Conservation (phyloP, 1,140 invertebrate species). For the Hyposmocoma kahamanoa region DNA sequence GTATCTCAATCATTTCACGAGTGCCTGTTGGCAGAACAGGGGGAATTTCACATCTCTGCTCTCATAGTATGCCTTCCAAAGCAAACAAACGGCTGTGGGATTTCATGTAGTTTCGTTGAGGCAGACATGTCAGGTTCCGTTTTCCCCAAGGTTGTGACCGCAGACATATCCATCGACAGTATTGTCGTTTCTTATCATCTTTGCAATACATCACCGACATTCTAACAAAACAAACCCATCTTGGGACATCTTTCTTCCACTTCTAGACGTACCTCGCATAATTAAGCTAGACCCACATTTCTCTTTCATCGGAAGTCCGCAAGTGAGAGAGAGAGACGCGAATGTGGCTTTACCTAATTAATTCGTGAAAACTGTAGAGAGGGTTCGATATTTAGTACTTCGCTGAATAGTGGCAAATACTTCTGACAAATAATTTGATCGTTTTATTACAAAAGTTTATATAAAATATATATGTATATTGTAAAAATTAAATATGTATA, state of each 20-base stretch:
- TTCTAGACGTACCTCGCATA: no score
- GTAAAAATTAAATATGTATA: slow-evolving; percentile 52
- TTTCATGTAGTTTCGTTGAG: slow-evolving; percentile 1
- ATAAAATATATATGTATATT: slow-evolving; percentile 43
- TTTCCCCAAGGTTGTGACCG: slow-evolving; percentile 58
- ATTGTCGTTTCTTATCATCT: slow-evolving; percentile 14
- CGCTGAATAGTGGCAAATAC: slow-evolving; percentile 40
- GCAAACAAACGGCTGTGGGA: background rate
- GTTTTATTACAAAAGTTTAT: slow-evolving; percentile 51
- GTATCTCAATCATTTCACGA: background rate
- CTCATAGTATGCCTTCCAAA: background rate
- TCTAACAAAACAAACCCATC: no score
- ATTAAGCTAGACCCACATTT: no score
- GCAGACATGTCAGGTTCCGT: slow-evolving; percentile 37
- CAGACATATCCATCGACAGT: slow-evolving; percentile 49
- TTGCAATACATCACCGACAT: slow-evolving; percentile 16
- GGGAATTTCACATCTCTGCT: background rate
- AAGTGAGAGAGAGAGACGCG: no score
- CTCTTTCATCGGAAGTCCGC: no score
- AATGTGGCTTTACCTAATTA: no score
- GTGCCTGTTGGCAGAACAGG: no score
- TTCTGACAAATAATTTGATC: slow-evolving; percentile 57
- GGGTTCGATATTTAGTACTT: slow-evolving; percentile 27
- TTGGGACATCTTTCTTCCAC: no score
- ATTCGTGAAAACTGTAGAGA: no score